Base-by-base conservation (phyloP, 1,140 invertebrate genomes). In the Ceratitis capitata region DNA sequence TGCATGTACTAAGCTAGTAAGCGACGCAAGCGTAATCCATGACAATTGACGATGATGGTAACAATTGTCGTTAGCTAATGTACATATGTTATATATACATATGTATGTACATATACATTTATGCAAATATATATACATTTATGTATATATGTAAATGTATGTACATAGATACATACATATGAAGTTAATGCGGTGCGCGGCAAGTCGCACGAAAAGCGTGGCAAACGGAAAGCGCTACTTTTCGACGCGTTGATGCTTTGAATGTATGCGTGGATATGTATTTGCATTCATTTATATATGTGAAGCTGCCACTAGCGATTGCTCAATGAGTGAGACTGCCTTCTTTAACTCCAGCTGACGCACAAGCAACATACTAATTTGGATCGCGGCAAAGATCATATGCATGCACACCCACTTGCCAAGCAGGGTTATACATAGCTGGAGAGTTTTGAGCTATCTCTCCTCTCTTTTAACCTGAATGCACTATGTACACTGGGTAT, bases 151-250 rank as follows among this genome's bases (percentile, higher is more conserved):
- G 0, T 19, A 56, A 6, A 16, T 19, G 10, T n/a, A 16, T 16
- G 19, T n/a, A 19, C 5, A 19, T 29, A n/a, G n/a, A n/a, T n/a
- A n/a, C 23, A n/a, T 56, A 47, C 3, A 23, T 78, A 47, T 56
- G 51, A n/a, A 78, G n/a, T 45, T 78, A 78, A 32, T 19, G 39
- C n/a, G 19, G 19, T 45, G 69, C 69, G 39, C 69, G 39, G 69
- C 69, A 78, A 42, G 69, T 47, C 69, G 69, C 39, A 78, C 45
- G 69, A 78, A 78, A 78, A 78, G 69, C 69, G 69, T 78, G 69
- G 39, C 69, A 78, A 78, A 78, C 69, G 69, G 69, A 78, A 78
- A 78, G 39, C 69, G 69, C 69, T 78, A 78, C 45, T 78, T 78
- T 35, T 78, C 45, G 69, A 45, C 69, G 39, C 69, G 35, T 78